Conservation (phyloP, 1,140 invertebrate genomes). For the Heterodera schachtii region DNA sequence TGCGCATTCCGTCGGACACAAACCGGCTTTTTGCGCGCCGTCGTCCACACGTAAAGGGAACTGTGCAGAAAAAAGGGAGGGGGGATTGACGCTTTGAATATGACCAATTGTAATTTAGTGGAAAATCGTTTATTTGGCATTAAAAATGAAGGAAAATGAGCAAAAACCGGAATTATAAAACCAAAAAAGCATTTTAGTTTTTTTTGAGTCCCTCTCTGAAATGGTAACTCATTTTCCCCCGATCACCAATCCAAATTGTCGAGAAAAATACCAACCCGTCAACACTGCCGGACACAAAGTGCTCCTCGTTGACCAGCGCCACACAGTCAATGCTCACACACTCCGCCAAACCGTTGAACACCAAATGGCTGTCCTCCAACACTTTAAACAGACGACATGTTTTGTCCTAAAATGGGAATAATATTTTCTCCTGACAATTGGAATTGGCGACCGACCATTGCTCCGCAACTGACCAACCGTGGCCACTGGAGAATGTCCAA, state of each 20-base stretch:
- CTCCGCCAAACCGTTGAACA: constrained; percentile 48
- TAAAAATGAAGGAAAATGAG: too few species aligned
- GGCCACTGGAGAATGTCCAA: constrained; percentile 50
- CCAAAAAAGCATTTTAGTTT: too few species aligned
- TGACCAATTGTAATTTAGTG: too few species aligned
- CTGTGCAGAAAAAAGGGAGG: constrained; percentile 4
- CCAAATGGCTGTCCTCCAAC: constrained; percentile 42
- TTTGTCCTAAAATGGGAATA: constrained; percentile 19
- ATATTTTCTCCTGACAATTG: background rate
- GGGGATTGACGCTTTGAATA: too few species aligned
- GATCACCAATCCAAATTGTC: too few species aligned
- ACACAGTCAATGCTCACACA: constrained; percentile 47
- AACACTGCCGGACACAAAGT: constrained; percentile 44
- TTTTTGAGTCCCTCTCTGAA: background rate
- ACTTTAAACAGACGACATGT: constrained; percentile 48
- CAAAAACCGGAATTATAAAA: too few species aligned
- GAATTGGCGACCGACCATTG: background rate
- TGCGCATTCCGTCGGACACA: constrained; percentile 42
- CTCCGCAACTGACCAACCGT: constrained; percentile 34
- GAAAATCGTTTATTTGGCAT: too few species aligned
- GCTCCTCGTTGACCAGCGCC: constrained; percentile 51
- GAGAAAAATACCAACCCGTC: constrained; percentile 42
- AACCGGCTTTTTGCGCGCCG: constrained; percentile 45
- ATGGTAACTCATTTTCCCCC: too few species aligned
- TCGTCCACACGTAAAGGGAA: constrained; percentile 45